A percentile compares a stretch with the other conserved stretches of the same genome.
These are phyloP conservation scores for Drosophila paucipuncta DNA, from an alignment of 2,888 invertebrate species.

Conservation along the genomic window DNA sequence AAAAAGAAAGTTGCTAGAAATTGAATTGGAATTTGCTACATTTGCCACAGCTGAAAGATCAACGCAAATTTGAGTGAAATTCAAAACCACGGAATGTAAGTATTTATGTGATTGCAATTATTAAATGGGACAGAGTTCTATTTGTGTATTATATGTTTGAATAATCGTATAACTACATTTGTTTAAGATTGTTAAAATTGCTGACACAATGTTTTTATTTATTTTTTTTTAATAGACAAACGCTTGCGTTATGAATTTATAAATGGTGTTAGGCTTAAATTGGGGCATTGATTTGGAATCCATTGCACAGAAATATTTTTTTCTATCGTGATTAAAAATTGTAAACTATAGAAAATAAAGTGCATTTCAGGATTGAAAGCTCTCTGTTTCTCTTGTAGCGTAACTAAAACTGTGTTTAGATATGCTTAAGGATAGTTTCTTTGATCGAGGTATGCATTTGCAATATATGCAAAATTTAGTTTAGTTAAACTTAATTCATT, in stretches of 20 bases:
- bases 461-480: not conserved
- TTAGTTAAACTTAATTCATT: too few species aligned
- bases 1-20: conserved; percentile 9
- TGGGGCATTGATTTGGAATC: not conserved
- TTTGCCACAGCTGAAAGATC: conserved; percentile 33
- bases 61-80: conserved; percentile 24
- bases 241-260: not conserved
- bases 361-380: too few species aligned
- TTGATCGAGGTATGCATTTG: not conserved
- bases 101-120: conserved; percentile 14
- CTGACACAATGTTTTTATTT: not conserved
- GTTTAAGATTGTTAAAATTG: not conserved
- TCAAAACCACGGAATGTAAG: conserved; percentile 41
- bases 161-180: not conserved
- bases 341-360: not conserved
- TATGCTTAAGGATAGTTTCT: not conserved
- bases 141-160: not conserved
- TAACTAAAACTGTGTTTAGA: too few species aligned
- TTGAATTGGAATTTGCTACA: conserved; percentile 22
- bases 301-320: not conserved
- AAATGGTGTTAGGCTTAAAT: not conserved
- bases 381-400: too few species aligned
- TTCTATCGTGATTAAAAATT: not conserved
- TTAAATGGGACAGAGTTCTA: not conserved
- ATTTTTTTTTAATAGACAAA: not conserved